Percentiles rank a stretch among this genome's conserved stretches.
Evolutionary conservation across 2,797 vertebrate genomes (phyloP).

Genomic region (Buphagus erythrorhynchus): DNA sequence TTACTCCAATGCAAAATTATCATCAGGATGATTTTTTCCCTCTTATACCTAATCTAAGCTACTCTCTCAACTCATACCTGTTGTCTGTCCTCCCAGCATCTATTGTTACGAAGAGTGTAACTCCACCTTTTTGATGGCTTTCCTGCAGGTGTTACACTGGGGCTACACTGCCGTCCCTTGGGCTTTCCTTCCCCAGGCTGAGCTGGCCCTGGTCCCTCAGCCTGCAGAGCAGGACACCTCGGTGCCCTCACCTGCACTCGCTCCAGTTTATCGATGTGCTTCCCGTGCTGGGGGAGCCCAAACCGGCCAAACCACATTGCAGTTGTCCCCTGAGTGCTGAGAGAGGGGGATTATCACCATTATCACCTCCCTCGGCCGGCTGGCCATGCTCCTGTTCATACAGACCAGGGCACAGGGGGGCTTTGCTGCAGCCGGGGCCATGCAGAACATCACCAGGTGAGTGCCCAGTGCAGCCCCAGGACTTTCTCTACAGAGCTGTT

Average conservation of each 20-base stretch:
- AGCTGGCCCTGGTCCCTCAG: background rate
- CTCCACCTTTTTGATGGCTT: background rate
- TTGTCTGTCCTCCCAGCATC: background rate
- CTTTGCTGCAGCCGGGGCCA: accelerated
- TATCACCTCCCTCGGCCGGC: background rate
- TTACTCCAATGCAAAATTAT: background rate
- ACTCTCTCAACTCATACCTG: background rate
- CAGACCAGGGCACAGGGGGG: accelerated
- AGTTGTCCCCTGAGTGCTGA: accelerated
- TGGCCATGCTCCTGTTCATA: accelerated
- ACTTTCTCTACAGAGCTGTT: background rate
- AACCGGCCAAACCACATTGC: accelerated
- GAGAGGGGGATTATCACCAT: background rate
- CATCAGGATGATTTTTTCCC: accelerated
- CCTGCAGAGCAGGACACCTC: background rate
- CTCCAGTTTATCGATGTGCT: background rate
- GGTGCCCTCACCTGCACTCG: background rate
- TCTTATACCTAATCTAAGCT: background rate
- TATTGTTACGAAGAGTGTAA: background rate
- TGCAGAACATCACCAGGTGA: background rate
- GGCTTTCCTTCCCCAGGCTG: background rate
- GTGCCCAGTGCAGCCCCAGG: accelerated
- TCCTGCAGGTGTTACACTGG: too few species aligned
- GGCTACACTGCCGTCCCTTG: accelerated
- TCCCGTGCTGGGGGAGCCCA: background rate